Percentiles rank a stretch among this genome's conserved stretches.
Conservation (phyloP, 2,113 vertebrate genomes). For the Haplochromis vanheusdeni region DNA sequence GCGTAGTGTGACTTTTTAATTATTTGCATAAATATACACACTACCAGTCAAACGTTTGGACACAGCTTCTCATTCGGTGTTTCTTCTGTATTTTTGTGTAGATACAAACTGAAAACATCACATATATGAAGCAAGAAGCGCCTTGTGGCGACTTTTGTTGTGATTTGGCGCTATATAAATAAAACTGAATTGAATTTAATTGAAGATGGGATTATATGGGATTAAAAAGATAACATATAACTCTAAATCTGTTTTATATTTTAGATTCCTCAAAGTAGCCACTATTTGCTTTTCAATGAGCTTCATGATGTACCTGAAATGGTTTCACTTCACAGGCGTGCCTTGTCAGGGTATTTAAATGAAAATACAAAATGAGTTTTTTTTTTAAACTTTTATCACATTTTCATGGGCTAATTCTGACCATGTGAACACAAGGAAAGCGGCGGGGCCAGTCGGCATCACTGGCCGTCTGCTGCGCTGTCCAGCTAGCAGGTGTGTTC, state of each 20-base stretch:
- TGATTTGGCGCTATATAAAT: not conserved
- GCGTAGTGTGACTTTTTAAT: not conserved
- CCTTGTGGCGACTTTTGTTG: not conserved
- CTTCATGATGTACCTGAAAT: not conserved
- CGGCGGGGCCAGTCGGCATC: rapidly evolving
- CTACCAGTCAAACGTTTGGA: not conserved
- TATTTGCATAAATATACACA: not conserved
- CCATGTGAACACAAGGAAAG: not conserved
- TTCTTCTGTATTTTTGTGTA: not conserved
- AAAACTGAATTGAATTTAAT: not conserved
- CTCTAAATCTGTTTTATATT: not conserved
- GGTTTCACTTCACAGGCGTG: not conserved
- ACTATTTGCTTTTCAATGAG: not conserved
- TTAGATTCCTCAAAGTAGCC: not conserved
- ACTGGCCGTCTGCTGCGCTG: not conserved
- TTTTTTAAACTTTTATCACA: not conserved
- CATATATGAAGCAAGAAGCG: not conserved
- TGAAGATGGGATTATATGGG: not conserved
- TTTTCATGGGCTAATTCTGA: not conserved
- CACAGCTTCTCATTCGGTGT: not conserved
- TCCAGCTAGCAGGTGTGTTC: not conserved
- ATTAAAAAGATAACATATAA: not conserved
- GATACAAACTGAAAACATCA: not conserved
- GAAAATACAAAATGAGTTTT: not conserved
- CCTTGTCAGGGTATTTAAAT: not conserved